These are phyloP conservation scores for Drosophila subpulchrella DNA, from an alignment of 1,140 invertebrate genomes.

Conservation along the genomic window DNA sequence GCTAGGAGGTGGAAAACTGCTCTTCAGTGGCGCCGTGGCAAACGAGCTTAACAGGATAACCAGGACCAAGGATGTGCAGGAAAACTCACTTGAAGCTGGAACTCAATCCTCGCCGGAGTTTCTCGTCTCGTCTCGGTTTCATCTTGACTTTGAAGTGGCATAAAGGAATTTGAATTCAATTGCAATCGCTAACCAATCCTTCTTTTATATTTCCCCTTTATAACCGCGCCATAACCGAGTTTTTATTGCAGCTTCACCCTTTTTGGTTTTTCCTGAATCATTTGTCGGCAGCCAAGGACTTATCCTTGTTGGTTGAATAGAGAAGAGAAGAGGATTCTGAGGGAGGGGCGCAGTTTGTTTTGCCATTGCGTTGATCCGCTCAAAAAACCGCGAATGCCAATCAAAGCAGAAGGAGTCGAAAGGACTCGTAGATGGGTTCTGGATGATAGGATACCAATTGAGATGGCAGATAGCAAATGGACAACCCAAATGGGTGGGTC, in stretches of 20 bases:
- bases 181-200: constrained; percentile 55
- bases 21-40: constrained; percentile 41
- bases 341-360: constrained; percentile 39
- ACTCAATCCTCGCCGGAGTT: constrained; percentile 15
- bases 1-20: neutral
- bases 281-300: constrained; percentile 30
- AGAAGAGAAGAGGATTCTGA: neutral
- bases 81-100: constrained; percentile 37
- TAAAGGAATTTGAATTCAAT: constrained; percentile 75
- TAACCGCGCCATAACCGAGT: constrained; percentile 33
- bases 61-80: constrained; percentile 32
- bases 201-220: constrained; percentile 10
- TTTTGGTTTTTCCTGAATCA: constrained; percentile 24
- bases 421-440: constrained; percentile 38
- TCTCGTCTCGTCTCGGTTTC: constrained; percentile 65
- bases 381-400: constrained; percentile 47
- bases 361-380: constrained; percentile 50
- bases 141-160: constrained; percentile 68
- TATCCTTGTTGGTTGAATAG: constrained; percentile 53
- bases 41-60: constrained; percentile 59
- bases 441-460: constrained; percentile 45
- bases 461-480: constrained; percentile 35
- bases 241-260: constrained; percentile 63
- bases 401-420: constrained; percentile 3
- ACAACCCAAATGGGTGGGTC: neutral